A percentile compares a stretch with the other conserved stretches of the same genome.
These are phyloP conservation scores for Conus canariensis DNA, from an alignment of 2,888 invertebrate genomes.

Conservation along the genomic window DNA sequence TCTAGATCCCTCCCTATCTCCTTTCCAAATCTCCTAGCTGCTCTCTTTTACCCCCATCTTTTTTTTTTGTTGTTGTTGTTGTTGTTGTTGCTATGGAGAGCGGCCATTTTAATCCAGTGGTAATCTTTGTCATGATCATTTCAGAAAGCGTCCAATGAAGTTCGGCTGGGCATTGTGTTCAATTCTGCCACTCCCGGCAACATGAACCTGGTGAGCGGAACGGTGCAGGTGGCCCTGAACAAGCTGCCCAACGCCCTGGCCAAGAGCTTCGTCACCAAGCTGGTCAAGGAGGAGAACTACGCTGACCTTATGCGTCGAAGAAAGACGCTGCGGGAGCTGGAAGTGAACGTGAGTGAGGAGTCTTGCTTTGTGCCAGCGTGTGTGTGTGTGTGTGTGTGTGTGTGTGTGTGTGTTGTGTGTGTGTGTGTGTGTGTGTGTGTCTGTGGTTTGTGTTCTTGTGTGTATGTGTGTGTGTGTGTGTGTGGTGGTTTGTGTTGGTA, in stretches of 20 bases:
- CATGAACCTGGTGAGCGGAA: conserved; percentile 63
- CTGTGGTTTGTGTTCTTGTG: no score
- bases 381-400: conserved; percentile 17
- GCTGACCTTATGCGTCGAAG: conserved; percentile 73
- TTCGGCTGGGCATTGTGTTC: conserved; percentile 80
- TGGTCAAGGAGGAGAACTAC: conserved; percentile 80
- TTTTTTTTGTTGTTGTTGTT: no score
- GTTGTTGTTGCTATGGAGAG: no score
- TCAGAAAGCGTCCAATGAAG: conserved; percentile 77
- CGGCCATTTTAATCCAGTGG: no score
- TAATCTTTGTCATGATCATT: not conserved
- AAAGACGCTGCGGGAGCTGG: conserved; percentile 78
- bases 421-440: no score
- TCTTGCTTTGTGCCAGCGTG: not conserved
- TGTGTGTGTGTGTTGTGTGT: not conserved
- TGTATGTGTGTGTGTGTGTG: conserved; percentile 7
- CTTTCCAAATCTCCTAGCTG: no score
- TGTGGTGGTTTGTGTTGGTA: not conserved
- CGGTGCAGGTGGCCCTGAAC: conserved; percentile 78
- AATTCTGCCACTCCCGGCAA: conserved; percentile 65
- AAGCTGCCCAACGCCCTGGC: conserved; percentile 76
- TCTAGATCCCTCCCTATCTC: no score
- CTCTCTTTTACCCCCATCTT: no score
- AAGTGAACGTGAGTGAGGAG: conserved; percentile 77
- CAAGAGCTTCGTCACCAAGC: conserved; percentile 80